Percentiles rank a stretch among this genome's conserved stretches.
Evolutionary conservation across 2,113 vertebrate genomes (phyloP).

Genomic region (Ictalurus furcatus): DNA sequence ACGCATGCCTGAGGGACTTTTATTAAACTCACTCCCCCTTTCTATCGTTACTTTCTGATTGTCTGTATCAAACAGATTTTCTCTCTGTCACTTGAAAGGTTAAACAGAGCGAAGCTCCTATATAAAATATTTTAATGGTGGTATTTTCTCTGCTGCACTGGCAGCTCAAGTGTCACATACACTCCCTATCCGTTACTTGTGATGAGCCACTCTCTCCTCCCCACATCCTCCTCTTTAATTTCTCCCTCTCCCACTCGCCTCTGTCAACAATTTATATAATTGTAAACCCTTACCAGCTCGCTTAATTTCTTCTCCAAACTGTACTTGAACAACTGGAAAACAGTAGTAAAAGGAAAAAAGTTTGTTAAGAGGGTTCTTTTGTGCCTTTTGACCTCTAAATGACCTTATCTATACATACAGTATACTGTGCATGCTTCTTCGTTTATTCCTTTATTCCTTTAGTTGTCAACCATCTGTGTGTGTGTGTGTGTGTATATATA

Average conservation of each 20-base stretch:
- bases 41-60: slow-evolving; percentile 71
- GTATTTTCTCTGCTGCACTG: slow-evolving; percentile 73
- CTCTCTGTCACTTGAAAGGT: slow-evolving; percentile 63
- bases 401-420: neutral
- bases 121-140: slow-evolving; percentile 82
- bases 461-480: neutral
- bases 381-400: slow-evolving; percentile 3
- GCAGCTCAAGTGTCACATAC: slow-evolving; percentile 75
- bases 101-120: slow-evolving; percentile 71
- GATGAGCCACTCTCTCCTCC: slow-evolving; percentile 71
- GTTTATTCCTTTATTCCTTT: no score
- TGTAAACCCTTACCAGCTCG: slow-evolving; percentile 87
- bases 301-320: slow-evolving; percentile 90
- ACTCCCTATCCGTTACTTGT: slow-evolving; percentile 78
- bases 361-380: slow-evolving; percentile 5
- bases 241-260: slow-evolving; percentile 69
- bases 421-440: neutral
- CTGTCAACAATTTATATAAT: slow-evolving; percentile 71
- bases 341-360: slow-evolving; percentile 54
- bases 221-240: slow-evolving; percentile 67
- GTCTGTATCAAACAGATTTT: slow-evolving; percentile 72
- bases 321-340: slow-evolving; percentile 91
- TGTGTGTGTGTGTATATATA: neutral
- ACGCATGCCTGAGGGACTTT: slow-evolving; percentile 63
- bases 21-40: slow-evolving; percentile 57